Conservation (phyloP, 2,113 vertebrate species). For the Meles meles region DNA sequence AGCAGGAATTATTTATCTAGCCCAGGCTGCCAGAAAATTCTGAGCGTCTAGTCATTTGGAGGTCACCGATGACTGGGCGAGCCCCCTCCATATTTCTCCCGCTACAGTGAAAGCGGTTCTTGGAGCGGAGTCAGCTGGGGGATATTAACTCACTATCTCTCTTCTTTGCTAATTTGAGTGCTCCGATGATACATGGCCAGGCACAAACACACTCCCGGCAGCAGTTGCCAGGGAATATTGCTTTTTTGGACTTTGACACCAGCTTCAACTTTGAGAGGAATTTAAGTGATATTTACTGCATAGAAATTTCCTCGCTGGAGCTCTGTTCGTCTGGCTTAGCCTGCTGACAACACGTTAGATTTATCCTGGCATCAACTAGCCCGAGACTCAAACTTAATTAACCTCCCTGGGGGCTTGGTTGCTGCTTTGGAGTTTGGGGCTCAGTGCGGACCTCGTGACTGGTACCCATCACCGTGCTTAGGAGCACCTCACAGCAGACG, state of each 20-base stretch:
- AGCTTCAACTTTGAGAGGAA: constrained; percentile 64
- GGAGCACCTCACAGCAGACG: background rate
- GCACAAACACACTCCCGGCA: background rate
- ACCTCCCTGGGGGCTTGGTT: background rate
- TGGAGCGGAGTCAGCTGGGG: constrained; percentile 19
- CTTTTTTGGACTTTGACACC: constrained; percentile 69
- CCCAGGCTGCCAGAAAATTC: constrained; percentile 31
- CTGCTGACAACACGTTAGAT: constrained; percentile 17
- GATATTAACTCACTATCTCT: constrained; percentile 10
- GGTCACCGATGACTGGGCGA: background rate
- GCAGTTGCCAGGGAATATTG: constrained; percentile 52
- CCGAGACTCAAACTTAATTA: constrained; percentile 1
- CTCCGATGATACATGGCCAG: constrained; percentile 26
- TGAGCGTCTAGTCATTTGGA: background rate
- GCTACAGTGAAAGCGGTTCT: background rate
- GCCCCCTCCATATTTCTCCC: constrained; percentile 46
- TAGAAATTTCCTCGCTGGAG: background rate
- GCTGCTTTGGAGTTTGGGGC: background rate
- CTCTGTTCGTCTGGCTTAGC: background rate
- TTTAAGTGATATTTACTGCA: constrained; percentile 70
- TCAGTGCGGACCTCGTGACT: background rate
- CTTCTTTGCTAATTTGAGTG: constrained; percentile 51
- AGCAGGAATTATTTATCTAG: constrained; percentile 39
- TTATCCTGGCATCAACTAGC: background rate
- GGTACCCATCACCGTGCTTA: background rate